Evolutionary conservation across 2,113 vertebrate species (phyloP).

Genomic region (Zootoca vivipara): DNA sequence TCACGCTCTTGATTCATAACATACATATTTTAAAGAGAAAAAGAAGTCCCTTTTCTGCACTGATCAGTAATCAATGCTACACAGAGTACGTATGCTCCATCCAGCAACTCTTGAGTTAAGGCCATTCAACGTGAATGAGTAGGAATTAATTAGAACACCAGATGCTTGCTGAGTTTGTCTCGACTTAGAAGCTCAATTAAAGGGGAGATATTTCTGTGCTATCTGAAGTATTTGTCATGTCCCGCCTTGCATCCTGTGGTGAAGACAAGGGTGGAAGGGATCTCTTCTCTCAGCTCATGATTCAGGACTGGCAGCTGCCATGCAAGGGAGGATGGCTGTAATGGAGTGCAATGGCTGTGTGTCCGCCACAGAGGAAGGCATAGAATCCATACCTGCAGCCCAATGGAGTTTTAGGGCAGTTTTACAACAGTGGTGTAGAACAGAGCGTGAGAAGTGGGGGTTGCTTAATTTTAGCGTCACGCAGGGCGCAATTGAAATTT

Average conservation of each 20-base stretch:
- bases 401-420: too few relatives aligned
- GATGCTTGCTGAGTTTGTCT: neutral
- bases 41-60: neutral
- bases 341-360: neutral
- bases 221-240: neutral
- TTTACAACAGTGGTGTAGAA: too few relatives aligned
- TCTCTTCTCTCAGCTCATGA: neutral
- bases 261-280: neutral
- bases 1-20: neutral
- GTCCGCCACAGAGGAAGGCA: neutral
- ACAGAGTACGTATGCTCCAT: neutral
- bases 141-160: conserved; percentile 39
- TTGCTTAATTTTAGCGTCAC: too few relatives aligned
- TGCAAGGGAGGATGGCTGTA: neutral
- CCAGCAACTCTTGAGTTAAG: neutral
- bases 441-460: too few relatives aligned
- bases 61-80: neutral
- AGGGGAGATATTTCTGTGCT: neutral
- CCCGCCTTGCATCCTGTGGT: neutral
- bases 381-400: neutral
- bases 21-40: too few relatives aligned
- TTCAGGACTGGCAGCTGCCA: neutral
- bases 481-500: too few relatives aligned
- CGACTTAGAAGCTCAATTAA: conserved; percentile 24
- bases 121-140: conserved; percentile 25